Evolutionary conservation across 2,113 vertebrate species (phyloP), one percentile per base, ranked within the genome.

Genomic region (Cnemophilus loriae): DNA sequence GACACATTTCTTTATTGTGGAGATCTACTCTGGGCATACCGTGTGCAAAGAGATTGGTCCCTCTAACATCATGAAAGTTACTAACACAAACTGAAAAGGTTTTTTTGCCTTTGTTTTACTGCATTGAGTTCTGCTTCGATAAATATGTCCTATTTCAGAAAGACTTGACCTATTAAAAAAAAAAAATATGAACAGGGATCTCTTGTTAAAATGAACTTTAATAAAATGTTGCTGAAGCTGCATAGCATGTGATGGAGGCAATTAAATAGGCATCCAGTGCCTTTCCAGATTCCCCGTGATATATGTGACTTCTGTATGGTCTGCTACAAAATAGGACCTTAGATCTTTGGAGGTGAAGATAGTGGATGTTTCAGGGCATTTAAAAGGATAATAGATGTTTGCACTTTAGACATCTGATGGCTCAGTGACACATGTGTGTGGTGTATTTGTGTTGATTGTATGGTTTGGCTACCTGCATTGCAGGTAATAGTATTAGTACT

Each of bases 361-460:
- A 18, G 24, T 50, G 18, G 22, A 19, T 24, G 16, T 16, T 61
- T 84, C 10, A 56, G 44, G 28, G 7, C 7, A 14, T 35, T 70
- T 81, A 19, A 74, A 82, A 67, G 49, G 1, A 7, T 30, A 42
- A 18, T 2, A 35, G 18, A 22, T 42, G 5, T 47, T 61, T 80
- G 39, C 16, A 8, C 4, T 65, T 59, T 27, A 4, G 14, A 9
- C 13, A 32, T 37, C 35, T 81, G 19, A 27, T 33, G 59, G 46
- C 9, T 74, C 47, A 14, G n/a, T n/a, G 17, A 7, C 27, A 13
- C 9, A 1, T 1, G 1, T 10, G 2, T 18, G 3, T 1, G 7
- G 4, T 37, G 3, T 33, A 14, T 47, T 59, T 52, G 12, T 56
- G 3, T 16, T 16, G 26, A 20, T 10, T 32, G 8, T n/a, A 6